Evolutionary conservation across 1,140 invertebrate species (phyloP).

Genomic region (Trichonephila clavipes): DNA sequence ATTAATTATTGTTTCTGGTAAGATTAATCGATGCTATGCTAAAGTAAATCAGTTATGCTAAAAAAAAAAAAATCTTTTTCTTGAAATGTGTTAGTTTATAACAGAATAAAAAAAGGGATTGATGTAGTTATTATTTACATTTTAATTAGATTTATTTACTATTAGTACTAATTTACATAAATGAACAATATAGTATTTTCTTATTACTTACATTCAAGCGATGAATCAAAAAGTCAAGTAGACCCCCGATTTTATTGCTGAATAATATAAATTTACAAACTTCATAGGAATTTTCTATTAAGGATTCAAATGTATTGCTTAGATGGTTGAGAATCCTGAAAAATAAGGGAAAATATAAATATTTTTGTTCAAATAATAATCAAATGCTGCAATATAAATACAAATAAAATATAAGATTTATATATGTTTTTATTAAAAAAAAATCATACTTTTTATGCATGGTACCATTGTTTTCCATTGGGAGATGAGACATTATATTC

Average conservation of each 20-base stretch:
- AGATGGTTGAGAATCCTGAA: slow-evolving; percentile 58
- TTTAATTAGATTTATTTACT: too few relatives aligned
- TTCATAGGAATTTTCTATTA: slow-evolving; percentile 79
- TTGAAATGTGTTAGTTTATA: too few relatives aligned
- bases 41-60: too few relatives aligned
- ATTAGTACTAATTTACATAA: too few relatives aligned
- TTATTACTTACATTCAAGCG: slow-evolving; percentile 85
- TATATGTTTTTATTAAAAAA: neutral
- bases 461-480: slow-evolving; percentile 78
- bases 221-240: slow-evolving; percentile 86
- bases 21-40: too few relatives aligned
- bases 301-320: slow-evolving; percentile 12
- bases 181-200: too few relatives aligned
- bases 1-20: too few relatives aligned
- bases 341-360: neutral
- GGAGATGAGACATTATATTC: slow-evolving; percentile 78
- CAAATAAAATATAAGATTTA: neutral
- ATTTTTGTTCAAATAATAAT: neutral
- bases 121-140: too few relatives aligned
- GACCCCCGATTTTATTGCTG: slow-evolving; percentile 86
- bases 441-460: slow-evolving; percentile 80
- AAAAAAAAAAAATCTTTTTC: too few relatives aligned
- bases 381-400: neutral
- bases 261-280: slow-evolving; percentile 86
- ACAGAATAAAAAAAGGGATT: too few relatives aligned